These are phyloP conservation scores for Pandemis cinnamomeana DNA, from an alignment of 2,888 invertebrate species.

Conservation along the genomic window DNA sequence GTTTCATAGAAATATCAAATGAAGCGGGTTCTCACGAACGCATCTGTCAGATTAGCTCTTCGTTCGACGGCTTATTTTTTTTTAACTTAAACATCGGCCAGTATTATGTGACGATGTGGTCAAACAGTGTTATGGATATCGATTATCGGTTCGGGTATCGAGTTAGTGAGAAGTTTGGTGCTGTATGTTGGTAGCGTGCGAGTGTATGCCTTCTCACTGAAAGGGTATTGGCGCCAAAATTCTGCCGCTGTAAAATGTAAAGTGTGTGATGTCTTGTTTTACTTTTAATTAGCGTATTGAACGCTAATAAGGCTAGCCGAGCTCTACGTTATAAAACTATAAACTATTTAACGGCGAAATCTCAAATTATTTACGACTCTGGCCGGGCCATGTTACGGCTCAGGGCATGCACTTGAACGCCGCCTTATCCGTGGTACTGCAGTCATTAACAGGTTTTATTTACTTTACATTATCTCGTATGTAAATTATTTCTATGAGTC, in stretches of 20 bases:
- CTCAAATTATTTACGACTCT: conserved; percentile 13
- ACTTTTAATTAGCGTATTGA: background rate
- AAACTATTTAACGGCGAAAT: conserved; percentile 17
- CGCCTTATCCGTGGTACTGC: conserved; percentile 48
- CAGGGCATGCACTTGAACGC: conserved; percentile 42
- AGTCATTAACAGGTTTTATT: conserved; percentile 55
- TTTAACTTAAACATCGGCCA: conserved; percentile 48
- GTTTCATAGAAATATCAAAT: conserved; percentile 9
- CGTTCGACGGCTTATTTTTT: conserved; percentile 55
- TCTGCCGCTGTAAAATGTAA: background rate
- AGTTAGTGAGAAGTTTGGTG: conserved; percentile 24
- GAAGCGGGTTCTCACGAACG: conserved; percentile 59
- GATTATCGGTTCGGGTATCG: conserved; percentile 35
- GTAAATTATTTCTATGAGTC: conserved; percentile 63
- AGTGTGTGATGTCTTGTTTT: background rate
- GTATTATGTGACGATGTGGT: conserved; percentile 41
- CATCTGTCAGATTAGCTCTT: conserved; percentile 75
- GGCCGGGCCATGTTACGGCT: background rate
- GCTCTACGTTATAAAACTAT: conserved; percentile 12
- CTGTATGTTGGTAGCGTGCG: conserved; percentile 11
- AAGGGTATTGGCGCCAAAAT: background rate
- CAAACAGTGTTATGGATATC: conserved; percentile 39
- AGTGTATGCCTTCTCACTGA: background rate
- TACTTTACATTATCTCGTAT: conserved; percentile 50
- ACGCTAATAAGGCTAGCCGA: background rate